Evolutionary conservation across 2,888 invertebrate species (phyloP).

Genomic region (Dioctria linearis): DNA sequence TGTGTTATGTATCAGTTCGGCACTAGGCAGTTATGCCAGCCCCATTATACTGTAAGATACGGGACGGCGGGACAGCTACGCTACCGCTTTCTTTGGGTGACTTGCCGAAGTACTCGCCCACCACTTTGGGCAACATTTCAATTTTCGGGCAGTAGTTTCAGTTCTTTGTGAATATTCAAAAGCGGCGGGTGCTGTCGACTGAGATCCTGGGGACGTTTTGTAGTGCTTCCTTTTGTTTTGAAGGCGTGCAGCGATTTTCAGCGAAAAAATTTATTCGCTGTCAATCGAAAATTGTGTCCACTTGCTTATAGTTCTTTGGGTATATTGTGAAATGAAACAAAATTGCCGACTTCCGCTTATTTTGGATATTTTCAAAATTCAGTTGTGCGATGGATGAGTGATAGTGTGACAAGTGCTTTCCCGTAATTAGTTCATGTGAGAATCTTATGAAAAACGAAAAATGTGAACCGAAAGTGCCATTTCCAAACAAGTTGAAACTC

Average conservation of each 20-base stretch:
- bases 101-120: conserved; percentile 53
- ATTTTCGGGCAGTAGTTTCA: conserved; percentile 53
- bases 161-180: conserved; percentile 60
- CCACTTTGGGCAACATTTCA: conserved; percentile 48
- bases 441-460: conserved; percentile 14
- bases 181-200: conserved; percentile 53
- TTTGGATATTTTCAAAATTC: neutral
- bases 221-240: conserved; percentile 13
- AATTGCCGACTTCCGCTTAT: neutral
- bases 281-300: neutral
- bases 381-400: conserved; percentile 24
- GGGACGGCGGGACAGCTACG: neutral
- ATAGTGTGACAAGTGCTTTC: conserved; percentile 31
- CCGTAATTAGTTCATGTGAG: conserved; percentile 6
- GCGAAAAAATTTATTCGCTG: neutral
- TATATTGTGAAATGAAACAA: conserved; percentile 1
- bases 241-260: conserved; percentile 3
- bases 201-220: conserved; percentile 11
- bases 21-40: conserved; percentile 47
- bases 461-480: conserved; percentile 25
- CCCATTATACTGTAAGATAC: conserved; percentile 19
- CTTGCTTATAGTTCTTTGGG: neutral
- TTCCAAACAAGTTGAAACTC: conserved; percentile 19
- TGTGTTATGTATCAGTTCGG: conserved; percentile 20
- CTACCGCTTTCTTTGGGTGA: conserved; percentile 4